phyloP scores from a whole-genome alignment of 2,113 vertebrate genomes.

The Xiphophorus maculatus region DNA sequence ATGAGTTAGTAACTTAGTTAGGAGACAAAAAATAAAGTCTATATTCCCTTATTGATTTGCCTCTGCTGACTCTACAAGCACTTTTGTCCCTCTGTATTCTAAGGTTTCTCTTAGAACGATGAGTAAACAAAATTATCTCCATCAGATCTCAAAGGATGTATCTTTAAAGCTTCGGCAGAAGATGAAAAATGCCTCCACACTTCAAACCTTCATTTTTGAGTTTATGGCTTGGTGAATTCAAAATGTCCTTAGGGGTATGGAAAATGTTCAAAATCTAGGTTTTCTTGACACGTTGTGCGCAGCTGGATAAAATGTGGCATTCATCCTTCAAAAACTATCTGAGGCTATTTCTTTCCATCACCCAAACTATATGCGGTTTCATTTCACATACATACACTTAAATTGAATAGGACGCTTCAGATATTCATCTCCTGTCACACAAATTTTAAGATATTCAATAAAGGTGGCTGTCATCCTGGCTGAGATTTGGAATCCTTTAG shows the following conservation, averaged over 20 bases:
- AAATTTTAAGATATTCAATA: conserved; percentile 51
- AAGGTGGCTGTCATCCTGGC: conserved; percentile 30
- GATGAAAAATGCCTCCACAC: conserved; percentile 11
- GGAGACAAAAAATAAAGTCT: conserved; percentile 10
- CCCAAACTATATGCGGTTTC: conserved; percentile 39
- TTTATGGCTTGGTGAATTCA: conserved; percentile 15
- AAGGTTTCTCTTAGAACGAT: conserved; percentile 25
- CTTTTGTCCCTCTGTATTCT: conserved; percentile 49
- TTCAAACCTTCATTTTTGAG: conserved; percentile 30
- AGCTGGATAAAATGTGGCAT: conserved; percentile 46
- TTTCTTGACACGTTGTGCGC: conserved; percentile 38
- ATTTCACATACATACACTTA: conserved; percentile 46
- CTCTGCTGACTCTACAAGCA: conserved; percentile 25
- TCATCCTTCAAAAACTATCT: conserved; percentile 47
- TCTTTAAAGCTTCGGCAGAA: conserved; percentile 6
- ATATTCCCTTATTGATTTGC: conserved; percentile 56
- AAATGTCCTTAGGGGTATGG: conserved; percentile 35
- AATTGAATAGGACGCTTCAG: conserved; percentile 44
- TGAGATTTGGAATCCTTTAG: conserved; percentile 29
- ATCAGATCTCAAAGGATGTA: conserved; percentile 19
- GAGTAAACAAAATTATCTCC: conserved; percentile 32
- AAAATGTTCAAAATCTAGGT: conserved; percentile 26
- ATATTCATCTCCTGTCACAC: conserved; percentile 52
- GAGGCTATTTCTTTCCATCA: conserved; percentile 13
- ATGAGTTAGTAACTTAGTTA: conserved; percentile 56